These are phyloP conservation scores for Acleris literana DNA, from an alignment of 2,888 invertebrate species.

Conservation along the genomic window DNA sequence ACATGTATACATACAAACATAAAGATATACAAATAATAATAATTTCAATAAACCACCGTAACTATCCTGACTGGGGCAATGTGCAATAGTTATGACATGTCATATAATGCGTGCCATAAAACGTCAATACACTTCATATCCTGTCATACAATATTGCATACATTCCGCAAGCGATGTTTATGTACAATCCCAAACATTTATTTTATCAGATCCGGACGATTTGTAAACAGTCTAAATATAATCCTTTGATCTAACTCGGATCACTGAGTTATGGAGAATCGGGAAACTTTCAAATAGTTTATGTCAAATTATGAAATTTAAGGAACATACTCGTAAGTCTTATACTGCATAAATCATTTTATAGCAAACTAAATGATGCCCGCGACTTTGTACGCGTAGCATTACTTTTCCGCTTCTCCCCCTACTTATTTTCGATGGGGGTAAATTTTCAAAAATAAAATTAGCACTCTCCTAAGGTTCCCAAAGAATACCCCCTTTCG, in stretches of 20 bases:
- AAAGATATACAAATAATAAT: no score
- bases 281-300: conserved; percentile 2
- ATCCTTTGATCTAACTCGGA: conserved; percentile 27
- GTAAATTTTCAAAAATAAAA: no score
- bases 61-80: not conserved
- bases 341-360: no score
- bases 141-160: conserved; percentile 35
- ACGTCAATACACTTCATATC: conserved; percentile 26
- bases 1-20: no score
- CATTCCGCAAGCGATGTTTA: conserved; percentile 36
- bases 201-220: conserved; percentile 36
- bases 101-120: conserved; percentile 19
- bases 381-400: no score
- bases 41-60: no score
- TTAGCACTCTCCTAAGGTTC: no score
- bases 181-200: conserved; percentile 35
- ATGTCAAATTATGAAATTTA: conserved; percentile 14
- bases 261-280: conserved; percentile 25
- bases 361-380: no score
- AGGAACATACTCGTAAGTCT: not conserved
- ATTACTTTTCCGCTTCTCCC: no score
- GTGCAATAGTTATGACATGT: conserved; percentile 4
- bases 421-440: no score
- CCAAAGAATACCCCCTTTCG: no score
- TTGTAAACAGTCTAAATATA: conserved; percentile 36